Evolutionary conservation across 2,113 vertebrate genomes (phyloP).

Genomic region (Phocoena sinus): DNA sequence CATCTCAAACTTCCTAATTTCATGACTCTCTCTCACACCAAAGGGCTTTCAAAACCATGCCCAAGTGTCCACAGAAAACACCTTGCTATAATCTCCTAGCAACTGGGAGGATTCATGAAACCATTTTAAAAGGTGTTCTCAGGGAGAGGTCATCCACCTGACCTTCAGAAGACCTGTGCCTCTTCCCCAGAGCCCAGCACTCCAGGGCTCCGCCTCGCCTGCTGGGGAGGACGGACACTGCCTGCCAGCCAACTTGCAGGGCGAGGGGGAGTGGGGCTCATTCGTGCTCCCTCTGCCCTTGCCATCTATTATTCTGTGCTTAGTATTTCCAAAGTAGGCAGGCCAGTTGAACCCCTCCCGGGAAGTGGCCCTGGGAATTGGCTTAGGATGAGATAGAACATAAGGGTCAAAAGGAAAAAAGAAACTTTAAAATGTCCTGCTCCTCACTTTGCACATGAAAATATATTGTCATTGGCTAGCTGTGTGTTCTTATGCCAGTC

Average conservation of each 20-base stretch:
- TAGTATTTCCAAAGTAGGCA: background rate
- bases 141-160: background rate
- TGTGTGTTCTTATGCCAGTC: background rate
- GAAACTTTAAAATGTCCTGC: background rate
- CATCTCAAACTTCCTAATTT: background rate
- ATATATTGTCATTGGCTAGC: background rate
- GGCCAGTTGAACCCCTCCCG: background rate
- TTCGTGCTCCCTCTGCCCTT: background rate
- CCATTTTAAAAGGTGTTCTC: background rate
- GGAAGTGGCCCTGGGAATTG: background rate
- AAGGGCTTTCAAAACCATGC: background rate
- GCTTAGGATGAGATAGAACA: background rate
- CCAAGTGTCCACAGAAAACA: background rate
- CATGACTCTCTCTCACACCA: background rate
- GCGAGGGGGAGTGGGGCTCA: background rate
- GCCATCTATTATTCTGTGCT: constrained; percentile 20
- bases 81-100: background rate
- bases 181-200: background rate
- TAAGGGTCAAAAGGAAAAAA: background rate
- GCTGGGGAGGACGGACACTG: background rate
- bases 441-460: background rate
- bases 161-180: background rate
- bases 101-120: background rate
- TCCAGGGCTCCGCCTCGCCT: background rate
- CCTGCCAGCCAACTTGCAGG: background rate